Conservation (phyloP, 2,797 vertebrate genomes). For the Platalea minor region DNA sequence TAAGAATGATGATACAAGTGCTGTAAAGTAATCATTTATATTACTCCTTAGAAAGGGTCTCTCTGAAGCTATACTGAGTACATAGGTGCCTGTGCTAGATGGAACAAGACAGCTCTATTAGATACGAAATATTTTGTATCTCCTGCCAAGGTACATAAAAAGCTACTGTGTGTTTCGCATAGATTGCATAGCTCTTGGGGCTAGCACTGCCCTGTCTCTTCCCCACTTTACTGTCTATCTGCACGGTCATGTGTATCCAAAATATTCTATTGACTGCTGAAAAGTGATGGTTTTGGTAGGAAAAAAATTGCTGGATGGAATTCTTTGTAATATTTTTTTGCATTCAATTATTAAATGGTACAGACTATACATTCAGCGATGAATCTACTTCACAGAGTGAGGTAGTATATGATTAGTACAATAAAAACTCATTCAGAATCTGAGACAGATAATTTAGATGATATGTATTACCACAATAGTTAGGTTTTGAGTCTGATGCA, state of each 20-base stretch:
- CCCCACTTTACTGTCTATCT: neutral
- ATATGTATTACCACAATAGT: neutral
- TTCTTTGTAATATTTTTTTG: neutral
- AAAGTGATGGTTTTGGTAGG: neutral
- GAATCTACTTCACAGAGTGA: neutral
- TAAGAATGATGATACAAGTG: neutral
- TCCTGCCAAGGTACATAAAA: neutral
- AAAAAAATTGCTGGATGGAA: neutral
- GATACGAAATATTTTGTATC: neutral
- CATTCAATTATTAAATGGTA: neutral
- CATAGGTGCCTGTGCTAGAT: neutral
- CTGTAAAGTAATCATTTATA: neutral
- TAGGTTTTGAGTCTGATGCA: neutral
- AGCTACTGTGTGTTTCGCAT: neutral
- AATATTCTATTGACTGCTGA: neutral
- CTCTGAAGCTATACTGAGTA: neutral
- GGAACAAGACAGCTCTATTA: neutral
- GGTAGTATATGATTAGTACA: neutral
- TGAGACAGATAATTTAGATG: neutral
- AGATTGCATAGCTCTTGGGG: neutral
- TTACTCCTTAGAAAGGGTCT: neutral
- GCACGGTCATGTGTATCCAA: neutral
- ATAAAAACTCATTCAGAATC: neutral
- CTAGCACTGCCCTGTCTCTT: neutral
- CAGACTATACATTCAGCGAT: neutral